A percentile compares a stretch with the other conserved stretches of the same genome.
phyloP scores from a whole-genome alignment of 2,888 invertebrate genomes.

The Drosophila mercatorum region DNA sequence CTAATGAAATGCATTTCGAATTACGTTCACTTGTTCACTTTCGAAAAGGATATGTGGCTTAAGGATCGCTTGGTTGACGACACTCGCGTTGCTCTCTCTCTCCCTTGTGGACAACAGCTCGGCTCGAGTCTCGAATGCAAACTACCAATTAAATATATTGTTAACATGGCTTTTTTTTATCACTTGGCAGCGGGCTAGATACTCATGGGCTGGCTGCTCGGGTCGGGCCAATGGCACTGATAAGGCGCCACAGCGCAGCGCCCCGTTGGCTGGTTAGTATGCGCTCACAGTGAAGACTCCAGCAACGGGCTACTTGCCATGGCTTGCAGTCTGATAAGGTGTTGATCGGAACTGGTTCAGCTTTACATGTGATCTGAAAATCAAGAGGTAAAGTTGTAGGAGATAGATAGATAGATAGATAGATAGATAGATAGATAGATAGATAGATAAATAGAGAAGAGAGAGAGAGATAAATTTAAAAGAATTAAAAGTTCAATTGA shows the following conservation, averaged over 20 bases:
- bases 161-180: constrained; percentile 76
- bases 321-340: background rate
- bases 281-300: background rate
- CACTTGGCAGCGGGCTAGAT: constrained; percentile 39
- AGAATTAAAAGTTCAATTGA: no score
- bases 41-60: constrained; percentile 16
- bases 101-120: constrained; percentile 49
- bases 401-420: no score
- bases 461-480: no score
- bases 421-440: no score
- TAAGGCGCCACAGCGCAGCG: constrained; percentile 44
- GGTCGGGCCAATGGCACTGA: constrained; percentile 51
- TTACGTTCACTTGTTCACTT: background rate
- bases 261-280: constrained; percentile 36
- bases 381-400: no score
- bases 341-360: background rate
- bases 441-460: no score
- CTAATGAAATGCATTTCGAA: constrained; percentile 48
- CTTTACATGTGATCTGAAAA: no score
- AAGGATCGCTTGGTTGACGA: constrained; percentile 7
- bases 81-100: constrained; percentile 3
- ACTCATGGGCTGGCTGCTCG: constrained; percentile 29
- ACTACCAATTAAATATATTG: constrained; percentile 81
- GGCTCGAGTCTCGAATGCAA: constrained; percentile 63
- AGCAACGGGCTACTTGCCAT: background rate